Base-by-base conservation (phyloP, 35 echinoderm and acorn worm species). In the Apostichopus californicus region DNA sequence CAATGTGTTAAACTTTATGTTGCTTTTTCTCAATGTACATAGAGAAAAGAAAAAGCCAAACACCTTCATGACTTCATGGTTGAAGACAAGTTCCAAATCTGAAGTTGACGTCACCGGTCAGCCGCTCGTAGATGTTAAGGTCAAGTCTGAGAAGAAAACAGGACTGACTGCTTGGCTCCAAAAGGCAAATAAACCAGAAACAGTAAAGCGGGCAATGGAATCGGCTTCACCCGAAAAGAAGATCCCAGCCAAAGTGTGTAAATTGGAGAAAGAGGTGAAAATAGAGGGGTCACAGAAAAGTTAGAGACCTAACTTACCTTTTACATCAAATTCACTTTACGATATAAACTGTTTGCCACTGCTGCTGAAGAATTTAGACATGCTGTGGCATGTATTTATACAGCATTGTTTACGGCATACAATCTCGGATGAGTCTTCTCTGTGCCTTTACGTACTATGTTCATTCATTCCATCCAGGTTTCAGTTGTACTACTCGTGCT, bases 111-210 rank as follows among this genome's bases (percentile, higher is more conserved):
- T 23, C 17, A 9, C 55, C 10, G 13, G 9, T 1, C 1, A 54
- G 5, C 46, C 53, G 11, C 22, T 23, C 21, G 18, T 20, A 66
- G 86, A 89, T 68, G 10, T 20, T 71, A 87, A 87, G 28, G 23
- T 89, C 3, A 89, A 89, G 68, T 65, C 58, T 52, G 86, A 89
- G 7, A 88, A 88, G 86, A 88, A 88, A 72, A 89, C 86, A 9
- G 86, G 86, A 2, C 7, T 89, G 63, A 89, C 86, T 4, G 58
- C 86, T 66, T 89, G 86, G 86, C 64, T 89, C 22, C 60, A 89
- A 26, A 89, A 89, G 18, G 86, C 86, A 12, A 89, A 89, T 64
- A 72, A 68, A 52, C 24, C 60, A 75, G 18, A 21, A 28, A 52
- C 86, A 52, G 12, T 89, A 10, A 89, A 89, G 52, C 58, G 86